Percentiles rank a stretch among this genome's conserved stretches.
Evolutionary conservation across 2,888 invertebrate genomes (phyloP).

Genomic region (Diachrysia chrysitis): DNA sequence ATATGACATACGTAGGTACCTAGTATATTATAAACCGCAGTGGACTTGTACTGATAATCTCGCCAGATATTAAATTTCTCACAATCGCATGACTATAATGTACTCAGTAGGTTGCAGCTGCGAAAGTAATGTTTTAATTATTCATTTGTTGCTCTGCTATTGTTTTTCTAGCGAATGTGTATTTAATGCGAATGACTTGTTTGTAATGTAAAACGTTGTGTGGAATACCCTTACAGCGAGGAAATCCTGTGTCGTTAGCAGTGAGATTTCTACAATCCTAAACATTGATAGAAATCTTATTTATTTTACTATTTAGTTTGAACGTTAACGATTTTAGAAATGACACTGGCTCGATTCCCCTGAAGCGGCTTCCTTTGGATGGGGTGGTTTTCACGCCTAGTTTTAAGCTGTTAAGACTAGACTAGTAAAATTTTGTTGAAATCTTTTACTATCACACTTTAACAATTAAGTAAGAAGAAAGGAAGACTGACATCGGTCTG

Average conservation of each 20-base stretch:
- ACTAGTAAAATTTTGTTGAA: too few relatives aligned
- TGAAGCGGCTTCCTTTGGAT: too few relatives aligned
- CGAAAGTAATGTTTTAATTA: constrained; percentile 69
- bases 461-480: too few relatives aligned
- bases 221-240: background rate
- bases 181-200: constrained; percentile 58
- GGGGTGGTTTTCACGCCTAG: too few relatives aligned
- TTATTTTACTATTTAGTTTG: background rate
- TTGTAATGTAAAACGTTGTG: constrained; percentile 15
- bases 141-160: constrained; percentile 74
- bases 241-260: background rate
- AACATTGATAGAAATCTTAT: background rate
- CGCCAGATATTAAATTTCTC: constrained; percentile 32
- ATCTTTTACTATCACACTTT: too few relatives aligned
- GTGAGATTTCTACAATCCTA: background rate
- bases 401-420: too few relatives aligned
- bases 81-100: constrained; percentile 44
- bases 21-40: constrained; percentile 12
- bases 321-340: too few relatives aligned
- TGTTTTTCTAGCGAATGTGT: constrained; percentile 65
- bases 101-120: constrained; percentile 57
- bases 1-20: background rate
- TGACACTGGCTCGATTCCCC: too few relatives aligned
- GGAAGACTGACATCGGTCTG: too few relatives aligned
- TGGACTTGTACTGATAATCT: constrained; percentile 28